Conservation (phyloP, 1,140 invertebrate species). For the Andricus grossulariae region DNA sequence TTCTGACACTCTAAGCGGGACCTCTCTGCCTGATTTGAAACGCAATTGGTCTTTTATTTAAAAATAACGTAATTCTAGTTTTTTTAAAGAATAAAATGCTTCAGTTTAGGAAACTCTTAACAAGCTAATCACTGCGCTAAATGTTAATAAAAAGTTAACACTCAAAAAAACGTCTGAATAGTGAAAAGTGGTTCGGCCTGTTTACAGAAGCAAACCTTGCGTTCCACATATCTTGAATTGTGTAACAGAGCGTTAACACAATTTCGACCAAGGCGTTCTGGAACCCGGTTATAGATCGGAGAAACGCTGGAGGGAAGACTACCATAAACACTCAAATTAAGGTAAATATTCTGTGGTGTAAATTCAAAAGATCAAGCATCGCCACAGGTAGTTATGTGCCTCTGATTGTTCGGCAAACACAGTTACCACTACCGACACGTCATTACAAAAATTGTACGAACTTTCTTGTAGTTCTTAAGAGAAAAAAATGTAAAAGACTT, state of each 20-base stretch:
- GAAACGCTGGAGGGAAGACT: slow-evolving; percentile 2
- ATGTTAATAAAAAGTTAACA: neutral
- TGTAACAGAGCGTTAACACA: slow-evolving; percentile 24
- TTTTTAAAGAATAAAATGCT: neutral
- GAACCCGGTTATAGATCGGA: slow-evolving; percentile 9
- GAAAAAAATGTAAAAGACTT: neutral
- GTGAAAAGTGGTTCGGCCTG: slow-evolving; percentile 7
- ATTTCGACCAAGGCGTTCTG: slow-evolving; percentile 17
- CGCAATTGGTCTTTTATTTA: no score
- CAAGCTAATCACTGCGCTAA: neutral
- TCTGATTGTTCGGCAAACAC: neutral
- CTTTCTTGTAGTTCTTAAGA: neutral
- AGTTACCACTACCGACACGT: neutral
- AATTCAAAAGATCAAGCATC: slow-evolving; percentile 20
- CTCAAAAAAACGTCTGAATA: neutral
- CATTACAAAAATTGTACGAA: neutral
- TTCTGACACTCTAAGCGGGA: no score
- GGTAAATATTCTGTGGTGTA: slow-evolving; percentile 8
- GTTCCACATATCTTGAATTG: slow-evolving; percentile 10
- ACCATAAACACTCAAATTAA: slow-evolving; percentile 24
- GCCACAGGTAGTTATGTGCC: neutral
- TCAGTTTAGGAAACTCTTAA: neutral
- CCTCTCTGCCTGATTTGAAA: no score
- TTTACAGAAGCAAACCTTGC: slow-evolving; percentile 24
- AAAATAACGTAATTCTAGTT: no score